Conservation (phyloP, 1,140 invertebrate species). For the Drosophila arawakana region DNA sequence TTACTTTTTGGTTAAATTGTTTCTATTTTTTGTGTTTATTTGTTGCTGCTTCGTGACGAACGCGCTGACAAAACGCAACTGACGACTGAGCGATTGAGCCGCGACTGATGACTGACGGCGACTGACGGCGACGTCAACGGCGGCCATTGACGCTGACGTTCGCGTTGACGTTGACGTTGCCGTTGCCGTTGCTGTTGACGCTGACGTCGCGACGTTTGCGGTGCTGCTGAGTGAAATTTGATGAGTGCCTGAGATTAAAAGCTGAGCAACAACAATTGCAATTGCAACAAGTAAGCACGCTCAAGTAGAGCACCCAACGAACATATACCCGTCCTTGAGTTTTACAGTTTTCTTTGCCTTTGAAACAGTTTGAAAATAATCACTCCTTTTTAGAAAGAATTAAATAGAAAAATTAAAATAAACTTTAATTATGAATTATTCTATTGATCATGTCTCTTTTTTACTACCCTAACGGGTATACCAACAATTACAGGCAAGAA, state of each 20-base stretch:
- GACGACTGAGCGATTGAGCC: constrained; percentile 22
- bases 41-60: constrained; percentile 62
- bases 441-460: too few species aligned
- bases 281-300: not conserved
- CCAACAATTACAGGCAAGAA: not conserved
- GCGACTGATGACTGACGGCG: constrained; percentile 29
- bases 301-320: too few species aligned
- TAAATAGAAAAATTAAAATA: too few species aligned
- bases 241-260: constrained; percentile 56
- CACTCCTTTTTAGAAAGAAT: too few species aligned
- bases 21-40: constrained; percentile 11
- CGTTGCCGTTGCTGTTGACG: constrained; percentile 33
- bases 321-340: too few species aligned
- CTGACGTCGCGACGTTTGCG: constrained; percentile 18
- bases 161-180: constrained; percentile 26
- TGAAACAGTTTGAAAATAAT: too few species aligned
- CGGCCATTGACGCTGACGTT: constrained; percentile 43
- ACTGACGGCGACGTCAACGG: constrained; percentile 28
- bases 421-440: too few species aligned
- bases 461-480: too few species aligned
- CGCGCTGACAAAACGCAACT: constrained; percentile 78
- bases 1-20: not conserved
- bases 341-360: too few species aligned
- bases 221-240: constrained; percentile 56
- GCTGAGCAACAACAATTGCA: constrained; percentile 9